phyloP scores from a whole-genome alignment of 2,888 invertebrate genomes.

The Agonopterix alstromeriana region DNA sequence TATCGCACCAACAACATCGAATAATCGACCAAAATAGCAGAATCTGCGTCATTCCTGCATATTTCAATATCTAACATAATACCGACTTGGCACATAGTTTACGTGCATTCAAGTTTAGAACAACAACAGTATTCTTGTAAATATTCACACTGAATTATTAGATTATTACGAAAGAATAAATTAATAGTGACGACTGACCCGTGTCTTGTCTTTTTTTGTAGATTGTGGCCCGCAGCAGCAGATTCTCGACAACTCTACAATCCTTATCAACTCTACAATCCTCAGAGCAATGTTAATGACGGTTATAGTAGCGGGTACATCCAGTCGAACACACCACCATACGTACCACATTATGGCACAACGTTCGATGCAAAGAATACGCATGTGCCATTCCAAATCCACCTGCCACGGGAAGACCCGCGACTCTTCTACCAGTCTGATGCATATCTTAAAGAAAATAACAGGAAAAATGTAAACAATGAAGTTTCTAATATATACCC shows the following conservation, averaged over 20 bases:
- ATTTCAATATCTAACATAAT: constrained; percentile 17
- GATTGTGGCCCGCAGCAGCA: too few species aligned
- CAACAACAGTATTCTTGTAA: too few species aligned
- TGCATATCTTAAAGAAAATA: constrained; percentile 55
- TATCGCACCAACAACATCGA: constrained; percentile 27
- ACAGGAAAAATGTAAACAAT: constrained; percentile 41
- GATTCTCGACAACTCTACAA: too few species aligned
- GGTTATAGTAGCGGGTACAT: constrained; percentile 50
- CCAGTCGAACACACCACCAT: constrained; percentile 33
- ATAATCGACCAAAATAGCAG: constrained; percentile 29
- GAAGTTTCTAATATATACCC: constrained; percentile 51
- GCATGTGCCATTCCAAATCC: constrained; percentile 29
- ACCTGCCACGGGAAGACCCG: constrained; percentile 62
- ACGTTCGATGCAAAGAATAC: constrained; percentile 27
- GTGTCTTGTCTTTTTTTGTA: too few species aligned
- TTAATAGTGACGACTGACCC: too few species aligned
- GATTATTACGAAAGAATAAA: too few species aligned
- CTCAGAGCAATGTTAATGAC: constrained; percentile 49
- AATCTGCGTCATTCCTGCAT: constrained; percentile 41
- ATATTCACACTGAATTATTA: too few species aligned
- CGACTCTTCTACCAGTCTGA: constrained; percentile 63
- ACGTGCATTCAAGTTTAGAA: too few species aligned
- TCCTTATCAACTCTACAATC: constrained; percentile 15
- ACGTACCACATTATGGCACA: constrained; percentile 30
- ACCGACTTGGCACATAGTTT: constrained; percentile 7